Conservation (phyloP, 2,113 vertebrate species). For the Chrysochloris asiatica region DNA sequence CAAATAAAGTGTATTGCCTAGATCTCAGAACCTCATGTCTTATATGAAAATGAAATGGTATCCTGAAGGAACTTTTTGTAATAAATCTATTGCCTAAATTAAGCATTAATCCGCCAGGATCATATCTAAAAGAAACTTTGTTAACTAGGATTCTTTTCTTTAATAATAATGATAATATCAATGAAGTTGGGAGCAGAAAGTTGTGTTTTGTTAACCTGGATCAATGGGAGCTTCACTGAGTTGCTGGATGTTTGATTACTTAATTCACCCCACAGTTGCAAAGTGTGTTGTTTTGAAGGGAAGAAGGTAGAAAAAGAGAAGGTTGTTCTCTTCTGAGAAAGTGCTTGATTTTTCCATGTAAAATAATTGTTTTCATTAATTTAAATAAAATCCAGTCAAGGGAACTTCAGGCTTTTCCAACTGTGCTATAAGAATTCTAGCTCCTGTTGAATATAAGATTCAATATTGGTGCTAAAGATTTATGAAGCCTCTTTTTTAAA, state of each 20-base stretch:
- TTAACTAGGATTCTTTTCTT: neutral
- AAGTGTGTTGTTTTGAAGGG: neutral
- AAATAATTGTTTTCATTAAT: too few relatives aligned
- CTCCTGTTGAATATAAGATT: too few relatives aligned
- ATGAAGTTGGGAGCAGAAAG: too few relatives aligned
- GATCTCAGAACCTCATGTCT: neutral
- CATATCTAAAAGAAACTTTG: conserved; percentile 20
- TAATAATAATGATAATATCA: neutral
- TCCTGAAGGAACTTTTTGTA: conserved; percentile 1
- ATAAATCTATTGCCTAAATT: neutral
- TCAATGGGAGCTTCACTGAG: neutral
- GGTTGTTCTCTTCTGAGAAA: too few relatives aligned
- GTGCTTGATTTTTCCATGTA: too few relatives aligned
- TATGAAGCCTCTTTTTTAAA: too few relatives aligned
- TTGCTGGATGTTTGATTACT: neutral
- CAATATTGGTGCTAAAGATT: too few relatives aligned
- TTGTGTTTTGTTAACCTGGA: neutral
- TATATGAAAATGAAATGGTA: neutral
- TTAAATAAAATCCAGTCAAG: too few relatives aligned
- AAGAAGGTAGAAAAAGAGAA: too few relatives aligned
- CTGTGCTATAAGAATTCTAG: too few relatives aligned
- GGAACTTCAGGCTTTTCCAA: too few relatives aligned
- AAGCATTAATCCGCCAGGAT: neutral
- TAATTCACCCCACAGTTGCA: neutral
- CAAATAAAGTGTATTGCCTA: neutral